A percentile compares a stretch with the other conserved stretches of the same genome.
phyloP scores from a whole-genome alignment of 2,113 vertebrate species.

The Pituophis catenifer region DNA sequence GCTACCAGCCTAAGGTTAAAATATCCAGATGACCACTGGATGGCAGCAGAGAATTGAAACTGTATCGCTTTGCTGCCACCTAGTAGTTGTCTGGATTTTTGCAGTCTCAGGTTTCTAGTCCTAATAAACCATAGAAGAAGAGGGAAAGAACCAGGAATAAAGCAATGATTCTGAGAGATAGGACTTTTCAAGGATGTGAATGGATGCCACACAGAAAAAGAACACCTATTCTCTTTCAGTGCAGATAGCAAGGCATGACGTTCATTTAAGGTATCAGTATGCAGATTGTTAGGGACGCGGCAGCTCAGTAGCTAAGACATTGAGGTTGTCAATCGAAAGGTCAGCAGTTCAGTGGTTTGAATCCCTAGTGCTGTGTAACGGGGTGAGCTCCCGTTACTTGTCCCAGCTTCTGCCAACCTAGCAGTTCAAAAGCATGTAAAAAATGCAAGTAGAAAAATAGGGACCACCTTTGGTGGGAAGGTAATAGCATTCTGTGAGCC shows the following conservation, averaged over 20 bases:
- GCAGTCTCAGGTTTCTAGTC: background rate
- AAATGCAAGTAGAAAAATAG: too few relatives aligned
- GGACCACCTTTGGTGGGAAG: too few relatives aligned
- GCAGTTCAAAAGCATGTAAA: too few relatives aligned
- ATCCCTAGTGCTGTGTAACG: too few relatives aligned
- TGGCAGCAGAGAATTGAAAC: background rate
- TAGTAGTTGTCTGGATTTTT: background rate
- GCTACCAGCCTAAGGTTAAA: background rate
- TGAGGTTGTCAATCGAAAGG: too few relatives aligned
- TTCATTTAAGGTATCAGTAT: background rate
- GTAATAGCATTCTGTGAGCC: too few relatives aligned
- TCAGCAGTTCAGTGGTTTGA: too few relatives aligned
- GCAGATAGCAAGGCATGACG: background rate
- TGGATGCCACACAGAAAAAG: background rate
- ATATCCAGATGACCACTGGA: background rate
- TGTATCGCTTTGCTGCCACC: background rate
- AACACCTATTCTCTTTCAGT: background rate
- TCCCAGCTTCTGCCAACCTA: too few relatives aligned
- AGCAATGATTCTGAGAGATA: background rate
- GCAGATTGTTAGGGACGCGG: background rate
- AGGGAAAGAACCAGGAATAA: background rate
- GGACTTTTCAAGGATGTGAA: background rate
- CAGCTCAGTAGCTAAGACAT: too few relatives aligned
- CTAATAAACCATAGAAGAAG: background rate
- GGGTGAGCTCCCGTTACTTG: too few relatives aligned